Percentiles rank a stretch among this genome's conserved stretches.
Evolutionary conservation across 2,113 vertebrate species (phyloP).

Genomic region (Toxotes jaculatrix): DNA sequence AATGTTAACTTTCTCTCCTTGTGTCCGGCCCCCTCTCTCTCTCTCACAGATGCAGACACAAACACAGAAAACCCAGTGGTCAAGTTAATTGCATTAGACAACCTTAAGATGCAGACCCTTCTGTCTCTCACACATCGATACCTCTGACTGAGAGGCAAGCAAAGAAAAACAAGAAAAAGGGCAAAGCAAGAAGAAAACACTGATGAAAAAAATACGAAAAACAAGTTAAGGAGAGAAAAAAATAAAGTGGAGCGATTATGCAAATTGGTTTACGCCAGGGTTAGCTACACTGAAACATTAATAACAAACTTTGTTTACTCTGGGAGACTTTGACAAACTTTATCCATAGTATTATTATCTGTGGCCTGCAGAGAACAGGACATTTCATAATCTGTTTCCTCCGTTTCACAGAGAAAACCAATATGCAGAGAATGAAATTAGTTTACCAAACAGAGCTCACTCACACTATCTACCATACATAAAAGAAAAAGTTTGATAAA

Average conservation of each 20-base stretch:
- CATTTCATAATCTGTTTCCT: constrained; percentile 14
- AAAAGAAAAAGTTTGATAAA: constrained; percentile 11
- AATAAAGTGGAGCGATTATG: constrained; percentile 44
- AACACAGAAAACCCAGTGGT: constrained; percentile 66
- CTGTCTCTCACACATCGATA: constrained; percentile 77
- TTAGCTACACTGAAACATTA: constrained; percentile 33
- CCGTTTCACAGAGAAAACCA: constrained; percentile 32
- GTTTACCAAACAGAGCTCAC: constrained; percentile 26
- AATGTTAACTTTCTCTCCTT: constrained; percentile 19
- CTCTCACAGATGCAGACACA: constrained; percentile 16
- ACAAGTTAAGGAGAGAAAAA: constrained; percentile 9
- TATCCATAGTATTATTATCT: constrained; percentile 17
- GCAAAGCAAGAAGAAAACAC: constrained; percentile 40
- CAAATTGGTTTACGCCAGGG: constrained; percentile 45
- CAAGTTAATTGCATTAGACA: constrained; percentile 75
- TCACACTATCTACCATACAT: background rate
- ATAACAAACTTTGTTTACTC: constrained; percentile 45
- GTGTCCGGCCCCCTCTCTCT: background rate
- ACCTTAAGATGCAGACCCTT: constrained; percentile 73
- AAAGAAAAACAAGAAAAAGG: constrained; percentile 57
- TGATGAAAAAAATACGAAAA: background rate
- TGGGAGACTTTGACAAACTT: constrained; percentile 37
- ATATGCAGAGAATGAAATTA: constrained; percentile 19
- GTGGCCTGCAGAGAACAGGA: constrained; percentile 14
- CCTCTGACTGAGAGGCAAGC: constrained; percentile 55